Base-by-base conservation (phyloP, 2,888 invertebrate genomes). In the Copidosoma aretas region DNA sequence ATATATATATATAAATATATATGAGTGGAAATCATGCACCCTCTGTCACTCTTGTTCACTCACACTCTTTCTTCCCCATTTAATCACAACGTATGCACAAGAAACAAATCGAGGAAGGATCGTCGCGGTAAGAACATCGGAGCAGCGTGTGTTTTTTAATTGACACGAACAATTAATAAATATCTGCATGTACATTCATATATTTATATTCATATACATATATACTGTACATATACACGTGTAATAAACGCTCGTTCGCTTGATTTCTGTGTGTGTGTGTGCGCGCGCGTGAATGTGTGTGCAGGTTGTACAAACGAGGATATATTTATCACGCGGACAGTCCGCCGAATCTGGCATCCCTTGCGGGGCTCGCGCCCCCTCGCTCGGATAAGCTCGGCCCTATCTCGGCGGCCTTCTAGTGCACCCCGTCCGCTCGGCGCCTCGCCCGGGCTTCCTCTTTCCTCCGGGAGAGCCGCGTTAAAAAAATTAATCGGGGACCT, bases 91-190 rank as follows among this genome's bases (percentile, higher is more conserved):
- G 17, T 15, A 46, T 12, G 43, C 70, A 69, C 65, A 58, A 49
- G 57, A 54, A 63, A 64, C 46, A 51, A 53, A 70, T 56, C 73
- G 70, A 66, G 74, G 71, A 75, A 73, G 73, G 71, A 68, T 72
- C 73, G 43, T 63, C 70, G 62, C 56, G 53, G 52, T 54, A 66
- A 72, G 58, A 74, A 73, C 32, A 32, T 76, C 74, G 74, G 75
- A 71, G 69, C 75, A 72, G 67, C 64, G 71, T 67, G 68, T 75
- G 73, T 77, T 76, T 46, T 46, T 46, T 82, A 82, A 82, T 82
- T 80, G 81, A 82, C 82, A 80, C 79, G 79, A 78, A 78, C 73
- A 77, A 77, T 77, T 32, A 78, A 73, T 58, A 52, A 52, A 60
- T 60, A 60, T 60, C 46, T 54, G 41, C 52, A 54, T 21, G 25